phyloP scores from a whole-genome alignment of 2,113 vertebrate species.

The Dipodomys merriami region DNA sequence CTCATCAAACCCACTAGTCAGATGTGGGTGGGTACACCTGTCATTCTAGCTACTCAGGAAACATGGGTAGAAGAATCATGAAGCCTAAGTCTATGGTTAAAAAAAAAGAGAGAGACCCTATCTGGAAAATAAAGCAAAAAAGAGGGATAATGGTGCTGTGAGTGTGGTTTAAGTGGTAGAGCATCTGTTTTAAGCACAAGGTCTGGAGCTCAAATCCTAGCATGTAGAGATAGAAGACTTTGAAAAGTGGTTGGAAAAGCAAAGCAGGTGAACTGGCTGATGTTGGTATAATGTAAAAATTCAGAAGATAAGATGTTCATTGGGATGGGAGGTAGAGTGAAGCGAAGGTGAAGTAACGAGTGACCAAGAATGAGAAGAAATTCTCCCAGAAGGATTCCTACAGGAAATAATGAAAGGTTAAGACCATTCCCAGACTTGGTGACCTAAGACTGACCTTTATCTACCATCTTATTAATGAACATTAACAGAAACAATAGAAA shows the following conservation, averaged over 20 bases:
- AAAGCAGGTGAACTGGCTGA: background rate
- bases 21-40: too few species aligned
- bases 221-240: background rate
- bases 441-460: too few species aligned
- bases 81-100: background rate
- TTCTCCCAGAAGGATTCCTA: background rate
- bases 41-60: too few species aligned
- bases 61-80: too few species aligned
- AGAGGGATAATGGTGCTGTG: background rate
- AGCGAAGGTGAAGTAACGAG: background rate
- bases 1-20: too few species aligned
- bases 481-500: background rate
- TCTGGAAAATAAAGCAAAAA: background rate
- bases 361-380: background rate
- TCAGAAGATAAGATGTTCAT: background rate
- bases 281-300: background rate
- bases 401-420: background rate
- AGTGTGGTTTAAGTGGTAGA: too few species aligned
- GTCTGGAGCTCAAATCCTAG: too few species aligned
- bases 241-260: background rate
- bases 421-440: background rate
- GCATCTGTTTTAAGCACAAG: too few species aligned
- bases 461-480: background rate
- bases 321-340: background rate
- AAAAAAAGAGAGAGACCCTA: background rate